Percentiles rank a stretch among this genome's conserved stretches.
phyloP scores from a whole-genome alignment of 2,113 vertebrate species.

The Pterocles gutturalis region DNA sequence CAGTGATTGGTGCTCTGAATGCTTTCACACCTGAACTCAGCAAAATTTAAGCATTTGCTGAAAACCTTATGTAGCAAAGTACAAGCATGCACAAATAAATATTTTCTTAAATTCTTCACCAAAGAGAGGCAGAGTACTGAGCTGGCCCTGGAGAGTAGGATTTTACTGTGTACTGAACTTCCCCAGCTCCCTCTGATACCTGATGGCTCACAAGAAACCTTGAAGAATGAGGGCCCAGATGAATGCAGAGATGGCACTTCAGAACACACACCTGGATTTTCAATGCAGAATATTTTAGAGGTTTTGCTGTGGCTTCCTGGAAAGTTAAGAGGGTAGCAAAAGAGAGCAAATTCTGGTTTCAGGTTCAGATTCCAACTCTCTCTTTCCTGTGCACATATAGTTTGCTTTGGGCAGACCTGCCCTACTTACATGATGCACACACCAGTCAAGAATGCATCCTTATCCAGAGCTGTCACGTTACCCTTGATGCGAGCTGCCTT shows the following conservation, averaged over 20 bases:
- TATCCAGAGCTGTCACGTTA: neutral
- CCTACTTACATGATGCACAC: neutral
- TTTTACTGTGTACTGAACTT: neutral
- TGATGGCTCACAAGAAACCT: neutral
- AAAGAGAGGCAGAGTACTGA: neutral
- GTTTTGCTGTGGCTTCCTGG: neutral
- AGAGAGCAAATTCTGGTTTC: neutral
- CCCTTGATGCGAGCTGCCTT: accelerated
- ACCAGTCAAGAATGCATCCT: neutral
- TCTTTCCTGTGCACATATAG: neutral
- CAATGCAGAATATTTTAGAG: neutral
- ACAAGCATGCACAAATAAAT: neutral
- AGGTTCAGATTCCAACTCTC: neutral
- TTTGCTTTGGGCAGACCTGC: neutral
- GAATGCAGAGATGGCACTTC: neutral
- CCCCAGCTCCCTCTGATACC: neutral
- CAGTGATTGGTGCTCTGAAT: neutral
- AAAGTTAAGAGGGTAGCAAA: neutral
- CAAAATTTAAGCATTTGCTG: neutral
- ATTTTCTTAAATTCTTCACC: neutral
- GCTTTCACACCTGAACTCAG: neutral
- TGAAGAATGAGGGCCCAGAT: neutral
- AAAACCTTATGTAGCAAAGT: neutral
- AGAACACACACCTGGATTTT: neutral
- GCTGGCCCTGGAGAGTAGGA: neutral